A percentile compares a stretch with the other conserved stretches of the same genome.
Evolutionary conservation across 2,888 invertebrate genomes (phyloP).

Genomic region (Drosophila infuscata): DNA sequence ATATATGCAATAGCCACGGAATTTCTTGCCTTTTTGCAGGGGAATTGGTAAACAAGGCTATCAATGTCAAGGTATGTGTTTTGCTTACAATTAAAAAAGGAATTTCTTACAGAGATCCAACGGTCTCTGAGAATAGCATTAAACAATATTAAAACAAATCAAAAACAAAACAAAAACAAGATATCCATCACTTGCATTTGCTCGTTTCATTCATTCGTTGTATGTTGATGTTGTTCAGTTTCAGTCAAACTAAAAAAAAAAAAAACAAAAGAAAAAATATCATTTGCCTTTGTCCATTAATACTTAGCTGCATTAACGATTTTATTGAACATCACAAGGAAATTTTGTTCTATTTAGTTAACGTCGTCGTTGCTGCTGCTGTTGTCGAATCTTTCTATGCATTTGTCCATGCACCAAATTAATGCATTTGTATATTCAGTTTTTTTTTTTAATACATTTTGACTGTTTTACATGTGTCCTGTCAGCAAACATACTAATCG

Average conservation of each 20-base stretch:
- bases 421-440: conserved; percentile 35
- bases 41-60: conserved; percentile 98
- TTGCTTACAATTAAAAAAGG: conserved; percentile 73
- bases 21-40: conserved; percentile 90
- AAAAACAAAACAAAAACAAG: conserved; percentile 18
- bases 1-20: conserved; percentile 84
- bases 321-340: conserved; percentile 31
- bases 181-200: conserved; percentile 76
- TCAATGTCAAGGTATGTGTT: conserved; percentile 96
- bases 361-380: conserved; percentile 31
- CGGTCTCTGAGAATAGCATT: conserved; percentile 42
- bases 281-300: conserved; percentile 47
- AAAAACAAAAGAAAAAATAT: conserved; percentile 2
- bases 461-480: conserved; percentile 47
- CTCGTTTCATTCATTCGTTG: conserved; percentile 63
- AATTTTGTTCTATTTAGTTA: conserved; percentile 14
- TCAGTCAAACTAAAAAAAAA: conserved; percentile 11
- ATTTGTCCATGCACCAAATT: conserved; percentile 44
- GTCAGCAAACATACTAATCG: conserved; percentile 35
- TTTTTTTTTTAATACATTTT: conserved; percentile 28
- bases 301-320: conserved; percentile 41
- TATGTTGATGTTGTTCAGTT: conserved; percentile 68
- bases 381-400: conserved; percentile 38
- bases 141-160: conserved; percentile 28
- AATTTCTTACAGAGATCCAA: conserved; percentile 47